phyloP scores from a whole-genome alignment of 2,797 vertebrate species.

The Syndactyla subalaris region DNA sequence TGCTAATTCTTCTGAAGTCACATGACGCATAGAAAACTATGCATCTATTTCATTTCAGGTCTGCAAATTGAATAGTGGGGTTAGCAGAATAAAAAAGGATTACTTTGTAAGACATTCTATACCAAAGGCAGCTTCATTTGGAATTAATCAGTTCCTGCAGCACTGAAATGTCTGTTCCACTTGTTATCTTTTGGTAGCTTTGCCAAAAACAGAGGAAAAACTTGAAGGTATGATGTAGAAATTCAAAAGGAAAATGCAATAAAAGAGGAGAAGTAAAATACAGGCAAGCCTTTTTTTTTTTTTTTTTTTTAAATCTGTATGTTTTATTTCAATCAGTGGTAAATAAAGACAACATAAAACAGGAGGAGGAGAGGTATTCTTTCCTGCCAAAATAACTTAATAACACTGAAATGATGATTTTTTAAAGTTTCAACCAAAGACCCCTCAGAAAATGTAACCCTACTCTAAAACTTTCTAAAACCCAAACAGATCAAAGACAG shows the following conservation, averaged over 20 bases:
- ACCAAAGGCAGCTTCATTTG: background rate
- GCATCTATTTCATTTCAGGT: background rate
- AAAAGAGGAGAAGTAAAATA: background rate
- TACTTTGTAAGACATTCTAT: background rate
- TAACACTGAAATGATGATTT: background rate
- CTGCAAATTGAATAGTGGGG: background rate
- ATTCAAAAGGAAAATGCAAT: background rate
- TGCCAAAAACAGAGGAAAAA: background rate
- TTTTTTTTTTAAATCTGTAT: too few relatives aligned
- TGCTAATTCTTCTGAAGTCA: background rate
- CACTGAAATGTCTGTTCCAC: background rate
- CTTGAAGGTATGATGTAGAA: background rate
- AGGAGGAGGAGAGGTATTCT: background rate
- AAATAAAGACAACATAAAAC: background rate
- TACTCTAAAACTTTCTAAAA: background rate
- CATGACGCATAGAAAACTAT: background rate
- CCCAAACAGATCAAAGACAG: background rate
- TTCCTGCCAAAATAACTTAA: background rate
- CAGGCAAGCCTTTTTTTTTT: accelerated
- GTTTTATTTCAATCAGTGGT: background rate
- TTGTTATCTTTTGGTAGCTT: background rate
- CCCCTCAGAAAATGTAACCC: background rate
- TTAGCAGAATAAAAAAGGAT: background rate
- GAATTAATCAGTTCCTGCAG: background rate
- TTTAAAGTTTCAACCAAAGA: background rate